Percentiles rank a stretch among this genome's conserved stretches.
phyloP scores from a whole-genome alignment of 2,797 vertebrate species.

The Falco berigora region DNA sequence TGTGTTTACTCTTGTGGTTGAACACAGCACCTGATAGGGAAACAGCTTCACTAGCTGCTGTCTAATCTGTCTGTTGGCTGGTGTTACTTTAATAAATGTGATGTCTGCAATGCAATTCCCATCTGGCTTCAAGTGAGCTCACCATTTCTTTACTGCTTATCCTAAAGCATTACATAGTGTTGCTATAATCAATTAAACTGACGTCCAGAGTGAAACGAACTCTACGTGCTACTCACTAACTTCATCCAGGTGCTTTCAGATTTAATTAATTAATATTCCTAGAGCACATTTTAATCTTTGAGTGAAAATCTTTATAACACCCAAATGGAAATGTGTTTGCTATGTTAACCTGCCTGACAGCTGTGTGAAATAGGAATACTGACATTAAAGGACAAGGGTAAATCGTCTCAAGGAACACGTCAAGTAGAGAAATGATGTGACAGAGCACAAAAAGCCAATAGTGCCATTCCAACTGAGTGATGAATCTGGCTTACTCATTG shows the following conservation, averaged over 20 bases:
- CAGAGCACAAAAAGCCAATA: neutral
- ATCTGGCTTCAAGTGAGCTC: neutral
- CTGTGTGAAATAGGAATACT: neutral
- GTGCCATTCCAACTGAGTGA: neutral
- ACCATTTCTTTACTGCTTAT: neutral
- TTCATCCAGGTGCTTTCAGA: neutral
- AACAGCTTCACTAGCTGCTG: neutral
- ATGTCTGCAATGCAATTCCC: neutral
- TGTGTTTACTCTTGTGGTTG: neutral
- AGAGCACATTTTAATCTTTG: neutral
- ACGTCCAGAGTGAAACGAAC: neutral
- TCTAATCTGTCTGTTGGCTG: neutral
- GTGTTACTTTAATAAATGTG: neutral
- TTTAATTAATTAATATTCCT: neutral
- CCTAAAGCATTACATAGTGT: neutral
- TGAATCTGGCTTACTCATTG: neutral
- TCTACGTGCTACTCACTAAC: neutral
- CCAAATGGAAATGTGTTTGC: neutral
- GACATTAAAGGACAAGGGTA: neutral
- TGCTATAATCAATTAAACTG: neutral
- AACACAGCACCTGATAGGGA: neutral
- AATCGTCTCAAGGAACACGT: neutral
- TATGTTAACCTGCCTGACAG: neutral
- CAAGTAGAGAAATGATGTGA: neutral
- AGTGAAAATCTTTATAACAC: neutral